Conservation (phyloP, 2,113 vertebrate genomes). For the Notarius quadriscutis region DNA sequence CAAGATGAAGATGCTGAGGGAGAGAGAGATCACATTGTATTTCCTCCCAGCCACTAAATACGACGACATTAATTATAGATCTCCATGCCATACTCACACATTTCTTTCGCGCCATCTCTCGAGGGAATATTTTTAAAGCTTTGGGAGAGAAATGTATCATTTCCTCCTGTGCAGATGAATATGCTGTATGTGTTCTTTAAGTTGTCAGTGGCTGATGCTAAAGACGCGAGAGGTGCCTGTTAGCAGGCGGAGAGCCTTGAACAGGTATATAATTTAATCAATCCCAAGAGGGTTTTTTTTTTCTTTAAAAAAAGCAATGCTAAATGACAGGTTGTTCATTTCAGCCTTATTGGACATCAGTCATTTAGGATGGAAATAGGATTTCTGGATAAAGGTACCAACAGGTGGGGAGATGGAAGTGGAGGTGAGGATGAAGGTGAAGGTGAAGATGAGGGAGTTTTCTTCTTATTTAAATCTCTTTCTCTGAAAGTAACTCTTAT, state of each 20-base stretch:
- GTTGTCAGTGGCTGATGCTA: slow-evolving; percentile 16
- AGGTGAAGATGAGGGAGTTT: neutral
- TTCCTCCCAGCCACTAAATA: slow-evolving; percentile 40
- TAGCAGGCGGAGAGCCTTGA: neutral
- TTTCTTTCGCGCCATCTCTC: slow-evolving; percentile 13
- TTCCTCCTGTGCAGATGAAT: slow-evolving; percentile 13
- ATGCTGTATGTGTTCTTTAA: slow-evolving; percentile 32
- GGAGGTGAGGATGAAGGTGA: too few relatives aligned
- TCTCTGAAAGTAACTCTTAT: slow-evolving; percentile 13
- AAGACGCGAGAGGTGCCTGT: slow-evolving; percentile 18
- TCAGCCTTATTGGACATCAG: slow-evolving; percentile 32
- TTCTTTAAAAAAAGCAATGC: neutral
- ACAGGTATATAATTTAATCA: slow-evolving; percentile 54
- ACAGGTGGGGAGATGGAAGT: neutral
- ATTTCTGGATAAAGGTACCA: neutral
- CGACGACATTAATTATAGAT: slow-evolving; percentile 56
- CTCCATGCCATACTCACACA: slow-evolving; percentile 15
- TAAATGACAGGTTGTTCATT: slow-evolving; percentile 45
- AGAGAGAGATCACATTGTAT: slow-evolving; percentile 6
- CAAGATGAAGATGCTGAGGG: neutral
- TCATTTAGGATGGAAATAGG: slow-evolving; percentile 5
- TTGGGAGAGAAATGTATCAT: slow-evolving; percentile 31
- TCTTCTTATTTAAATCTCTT: neutral
- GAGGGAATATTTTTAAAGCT: slow-evolving; percentile 42
- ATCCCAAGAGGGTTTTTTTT: slow-evolving; percentile 11